A percentile compares a stretch with the other conserved stretches of the same genome.
Conservation (phyloP, 2,113 vertebrate species). For the Chaenogobius annularis region DNA sequence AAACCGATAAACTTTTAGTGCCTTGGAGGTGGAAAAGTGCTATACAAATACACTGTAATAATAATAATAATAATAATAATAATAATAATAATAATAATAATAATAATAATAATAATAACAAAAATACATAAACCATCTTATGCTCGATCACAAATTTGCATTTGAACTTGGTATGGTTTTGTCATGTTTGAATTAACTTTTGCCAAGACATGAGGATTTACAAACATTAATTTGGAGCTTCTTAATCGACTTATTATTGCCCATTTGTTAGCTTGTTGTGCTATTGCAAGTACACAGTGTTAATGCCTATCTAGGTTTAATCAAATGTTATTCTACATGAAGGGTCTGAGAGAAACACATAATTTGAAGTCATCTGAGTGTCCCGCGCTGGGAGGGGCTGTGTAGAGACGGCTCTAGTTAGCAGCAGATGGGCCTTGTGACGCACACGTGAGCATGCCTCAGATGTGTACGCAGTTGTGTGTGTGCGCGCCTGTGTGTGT, state of each 20-base stretch:
- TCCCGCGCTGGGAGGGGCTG: conserved; percentile 20
- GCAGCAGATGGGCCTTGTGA: conserved; percentile 73
- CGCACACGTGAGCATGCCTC: conserved; percentile 59
- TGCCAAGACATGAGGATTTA: too few relatives aligned
- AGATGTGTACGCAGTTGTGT: background rate
- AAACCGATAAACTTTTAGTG: conserved; percentile 2
- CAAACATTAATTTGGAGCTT: too few relatives aligned
- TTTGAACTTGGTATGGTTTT: too few relatives aligned
- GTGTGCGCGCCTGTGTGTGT: conserved; percentile 1
- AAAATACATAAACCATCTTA: background rate
- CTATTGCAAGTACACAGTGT: background rate
- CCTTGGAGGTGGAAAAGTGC: too few relatives aligned
- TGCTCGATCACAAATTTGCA: background rate
- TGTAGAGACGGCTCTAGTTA: conserved; percentile 59
- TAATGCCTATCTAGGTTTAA: background rate
- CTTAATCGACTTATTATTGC: too few relatives aligned
- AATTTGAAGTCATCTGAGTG: conserved; percentile 18
- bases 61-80: too few relatives aligned
- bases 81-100: too few relatives aligned
- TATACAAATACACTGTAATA: too few relatives aligned
- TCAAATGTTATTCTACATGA: background rate
- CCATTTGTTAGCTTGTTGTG: background rate
- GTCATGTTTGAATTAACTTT: too few relatives aligned
- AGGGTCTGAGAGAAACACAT: background rate
- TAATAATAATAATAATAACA: too few relatives aligned